Conservation (phyloP, 2,113 vertebrate species). For the Melanerpes aurifrons region DNA sequence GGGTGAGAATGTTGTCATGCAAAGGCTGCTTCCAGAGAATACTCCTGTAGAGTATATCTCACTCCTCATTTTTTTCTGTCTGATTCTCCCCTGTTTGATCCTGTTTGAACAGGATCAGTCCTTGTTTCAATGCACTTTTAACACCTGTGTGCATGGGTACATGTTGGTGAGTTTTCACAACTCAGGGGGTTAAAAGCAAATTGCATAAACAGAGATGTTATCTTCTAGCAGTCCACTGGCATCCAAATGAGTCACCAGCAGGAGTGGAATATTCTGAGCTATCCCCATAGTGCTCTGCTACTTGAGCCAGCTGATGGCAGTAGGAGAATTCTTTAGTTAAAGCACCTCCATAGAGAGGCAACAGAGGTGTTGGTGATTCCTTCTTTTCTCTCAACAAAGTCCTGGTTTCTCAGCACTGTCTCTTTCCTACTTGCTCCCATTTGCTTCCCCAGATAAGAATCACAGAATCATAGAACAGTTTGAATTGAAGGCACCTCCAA, state of each 20-base stretch:
- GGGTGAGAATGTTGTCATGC: neutral
- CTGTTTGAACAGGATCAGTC: conserved; percentile 5
- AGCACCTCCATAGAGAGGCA: neutral
- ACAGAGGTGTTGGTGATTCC: neutral
- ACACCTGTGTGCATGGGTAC: neutral
- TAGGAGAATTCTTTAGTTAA: neutral
- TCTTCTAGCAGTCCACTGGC: neutral
- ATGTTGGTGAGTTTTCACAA: neutral
- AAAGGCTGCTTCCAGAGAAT: neutral
- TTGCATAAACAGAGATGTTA: neutral
- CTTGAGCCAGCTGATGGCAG: conserved; percentile 1
- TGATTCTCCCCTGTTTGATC: neutral
- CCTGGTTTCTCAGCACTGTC: neutral
- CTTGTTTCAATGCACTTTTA: neutral
- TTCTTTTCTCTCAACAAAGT: neutral
- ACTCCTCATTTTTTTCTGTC: neutral
- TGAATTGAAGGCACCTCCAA: no score
- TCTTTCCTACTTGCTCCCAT: neutral
- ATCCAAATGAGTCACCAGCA: conserved; percentile 7
- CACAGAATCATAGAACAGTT: neutral
- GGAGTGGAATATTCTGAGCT: neutral
- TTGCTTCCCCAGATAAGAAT: neutral
- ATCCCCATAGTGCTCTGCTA: neutral
- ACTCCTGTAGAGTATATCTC: neutral
- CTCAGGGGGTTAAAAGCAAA: neutral